A percentile compares a stretch with the other conserved stretches of the same genome.
These are phyloP conservation scores for Amphiprion clarkii DNA, from an alignment of 2,797 vertebrate species.

Conservation along the genomic window DNA sequence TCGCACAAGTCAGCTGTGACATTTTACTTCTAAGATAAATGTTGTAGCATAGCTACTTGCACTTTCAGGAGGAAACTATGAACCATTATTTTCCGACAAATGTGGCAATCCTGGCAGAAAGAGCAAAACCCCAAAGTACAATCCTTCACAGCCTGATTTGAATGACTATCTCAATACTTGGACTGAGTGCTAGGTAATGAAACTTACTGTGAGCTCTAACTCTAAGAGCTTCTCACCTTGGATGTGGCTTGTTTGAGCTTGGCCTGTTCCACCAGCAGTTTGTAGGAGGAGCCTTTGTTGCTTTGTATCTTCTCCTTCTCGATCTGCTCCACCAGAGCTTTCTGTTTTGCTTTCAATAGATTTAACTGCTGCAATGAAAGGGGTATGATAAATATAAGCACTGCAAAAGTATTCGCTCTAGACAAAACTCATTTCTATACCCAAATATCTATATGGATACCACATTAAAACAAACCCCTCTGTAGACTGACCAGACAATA, in stretches of 20 bases:
- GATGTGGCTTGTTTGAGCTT: constrained; percentile 99
- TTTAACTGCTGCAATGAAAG: constrained; percentile 96
- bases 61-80: too few relatives aligned
- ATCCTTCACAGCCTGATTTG: background rate
- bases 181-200: too few relatives aligned
- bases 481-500: background rate
- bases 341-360: constrained; percentile 99
- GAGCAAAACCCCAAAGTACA: background rate
- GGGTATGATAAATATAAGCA: constrained; percentile 69
- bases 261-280: constrained; percentile 98
- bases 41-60: too few relatives aligned
- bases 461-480: background rate
- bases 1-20: too few relatives aligned
- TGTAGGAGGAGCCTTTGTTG: constrained; percentile 99
- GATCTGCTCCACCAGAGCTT: constrained; percentile 99
- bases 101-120: background rate
- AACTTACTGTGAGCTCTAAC: background rate
- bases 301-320: constrained; percentile 99
- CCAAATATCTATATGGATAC: background rate
- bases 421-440: background rate
- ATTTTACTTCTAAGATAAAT: too few relatives aligned
- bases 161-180: background rate
- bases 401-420: background rate
- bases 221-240: constrained; percentile 87
- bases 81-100: too few relatives aligned